Evolutionary conservation across 2,888 invertebrate species (phyloP).

Genomic region (Bellardia bayeri): DNA sequence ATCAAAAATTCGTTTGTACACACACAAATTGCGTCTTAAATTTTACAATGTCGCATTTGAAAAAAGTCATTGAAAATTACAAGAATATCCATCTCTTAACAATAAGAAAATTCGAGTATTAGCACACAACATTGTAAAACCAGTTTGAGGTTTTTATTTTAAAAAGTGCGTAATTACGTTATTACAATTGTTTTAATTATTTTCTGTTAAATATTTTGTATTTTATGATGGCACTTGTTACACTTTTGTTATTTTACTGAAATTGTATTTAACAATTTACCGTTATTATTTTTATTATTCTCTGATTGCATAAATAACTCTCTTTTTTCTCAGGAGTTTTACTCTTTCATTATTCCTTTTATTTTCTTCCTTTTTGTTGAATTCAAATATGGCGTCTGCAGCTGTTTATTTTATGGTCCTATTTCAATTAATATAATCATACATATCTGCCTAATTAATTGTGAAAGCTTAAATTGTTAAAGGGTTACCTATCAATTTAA

Average conservation of each 20-base stretch:
- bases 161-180: neutral
- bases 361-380: neutral
- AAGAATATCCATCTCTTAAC: neutral
- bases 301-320: neutral
- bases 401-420: conserved; percentile 39
- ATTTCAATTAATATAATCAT: conserved; percentile 4
- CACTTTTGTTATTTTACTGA: conserved; percentile 18
- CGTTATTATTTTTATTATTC: neutral
- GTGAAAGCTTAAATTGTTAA: neutral
- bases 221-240: conserved; percentile 27
- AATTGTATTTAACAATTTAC: neutral
- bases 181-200: neutral
- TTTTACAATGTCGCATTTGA: neutral
- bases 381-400: conserved; percentile 63
- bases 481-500: neutral
- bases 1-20: neutral
- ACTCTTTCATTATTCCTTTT: conserved; percentile 2
- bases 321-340: neutral
- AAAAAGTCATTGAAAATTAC: neutral
- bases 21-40: conserved; percentile 43
- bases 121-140: conserved; percentile 7
- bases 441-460: neutral
- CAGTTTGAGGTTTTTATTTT: conserved; percentile 1
- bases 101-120: neutral
- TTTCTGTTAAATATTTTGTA: neutral